phyloP scores from a whole-genome alignment of 2,797 vertebrate genomes.

The Myoxocephalus aenaeus region DNA sequence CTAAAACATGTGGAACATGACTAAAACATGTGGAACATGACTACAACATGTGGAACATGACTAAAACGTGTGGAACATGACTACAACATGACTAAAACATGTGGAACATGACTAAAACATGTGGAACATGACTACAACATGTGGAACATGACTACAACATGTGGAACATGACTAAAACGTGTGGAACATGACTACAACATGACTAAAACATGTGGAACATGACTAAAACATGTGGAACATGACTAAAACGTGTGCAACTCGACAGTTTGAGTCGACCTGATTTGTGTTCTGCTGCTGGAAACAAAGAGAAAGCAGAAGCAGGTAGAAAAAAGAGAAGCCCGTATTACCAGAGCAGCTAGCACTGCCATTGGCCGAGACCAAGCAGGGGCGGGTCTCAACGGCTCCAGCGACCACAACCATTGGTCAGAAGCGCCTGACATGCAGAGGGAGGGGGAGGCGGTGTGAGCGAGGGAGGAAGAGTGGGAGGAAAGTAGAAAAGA shows the following conservation, averaged over 20 bases:
- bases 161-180: too few relatives aligned
- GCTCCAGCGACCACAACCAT: constrained; percentile 75
- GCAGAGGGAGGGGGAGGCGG: constrained; percentile 56
- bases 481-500: constrained; percentile 28
- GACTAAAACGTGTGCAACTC: not conserved
- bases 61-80: too few relatives aligned
- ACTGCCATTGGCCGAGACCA: constrained; percentile 62
- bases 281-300: not conserved
- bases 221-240: too few relatives aligned
- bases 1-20: too few relatives aligned
- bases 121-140: too few relatives aligned
- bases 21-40: too few relatives aligned
- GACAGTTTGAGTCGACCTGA: not conserved
- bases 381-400: constrained; percentile 62
- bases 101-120: too few relatives aligned
- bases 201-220: too few relatives aligned
- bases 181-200: too few relatives aligned
- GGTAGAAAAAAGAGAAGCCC: constrained; percentile 44
- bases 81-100: too few relatives aligned
- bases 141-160: too few relatives aligned
- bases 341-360: constrained; percentile 61
- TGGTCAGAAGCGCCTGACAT: constrained; percentile 88
- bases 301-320: constrained; percentile 11
- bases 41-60: too few relatives aligned
- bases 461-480: constrained; percentile 42